A percentile compares a stretch with the other conserved stretches of the same genome.
These are phyloP conservation scores for Meteorus cinctellus DNA, from an alignment of 2,888 invertebrate species.

Conservation along the genomic window DNA sequence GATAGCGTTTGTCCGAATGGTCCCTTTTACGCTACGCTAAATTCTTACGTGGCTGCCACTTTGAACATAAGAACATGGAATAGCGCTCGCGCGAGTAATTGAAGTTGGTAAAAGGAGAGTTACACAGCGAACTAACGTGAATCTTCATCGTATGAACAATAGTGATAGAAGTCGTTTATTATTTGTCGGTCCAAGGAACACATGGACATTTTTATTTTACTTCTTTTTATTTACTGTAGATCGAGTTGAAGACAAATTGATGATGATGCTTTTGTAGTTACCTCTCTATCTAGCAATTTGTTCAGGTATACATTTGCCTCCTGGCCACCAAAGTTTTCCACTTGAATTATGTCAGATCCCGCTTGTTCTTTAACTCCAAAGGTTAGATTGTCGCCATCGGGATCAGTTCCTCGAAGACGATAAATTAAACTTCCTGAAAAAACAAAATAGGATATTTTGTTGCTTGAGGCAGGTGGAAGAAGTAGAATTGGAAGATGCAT, in stretches of 20 bases:
- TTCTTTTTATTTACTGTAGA: background rate
- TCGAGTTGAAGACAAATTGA: background rate
- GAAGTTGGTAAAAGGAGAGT: conserved; percentile 31
- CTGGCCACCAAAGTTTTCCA: conserved; percentile 86
- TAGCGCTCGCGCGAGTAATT: conserved; percentile 38
- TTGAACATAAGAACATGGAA: conserved; percentile 45
- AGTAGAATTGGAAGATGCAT: too few relatives aligned
- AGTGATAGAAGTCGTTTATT: conserved; percentile 1
- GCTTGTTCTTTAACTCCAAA: conserved; percentile 88
- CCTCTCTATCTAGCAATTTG: conserved; percentile 93
- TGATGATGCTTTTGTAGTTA: conserved; percentile 64
- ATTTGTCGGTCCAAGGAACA: conserved; percentile 37
- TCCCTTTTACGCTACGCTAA: conserved; percentile 55
- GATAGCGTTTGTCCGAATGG: conserved; percentile 43
- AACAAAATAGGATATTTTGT: conserved; percentile 17
- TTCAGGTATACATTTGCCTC: conserved; percentile 92
- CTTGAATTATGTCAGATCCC: conserved; percentile 87
- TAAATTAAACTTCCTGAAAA: conserved; percentile 87
- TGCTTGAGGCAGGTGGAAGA: background rate
- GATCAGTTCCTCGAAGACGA: conserved; percentile 86
- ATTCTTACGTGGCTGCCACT: conserved; percentile 34
- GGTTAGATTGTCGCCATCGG: conserved; percentile 87
- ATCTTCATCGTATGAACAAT: conserved; percentile 27
- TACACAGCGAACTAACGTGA: conserved; percentile 20
- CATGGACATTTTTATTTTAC: conserved; percentile 24